Conservation (phyloP, 2,888 invertebrate genomes). For the Panorpa germanica region DNA sequence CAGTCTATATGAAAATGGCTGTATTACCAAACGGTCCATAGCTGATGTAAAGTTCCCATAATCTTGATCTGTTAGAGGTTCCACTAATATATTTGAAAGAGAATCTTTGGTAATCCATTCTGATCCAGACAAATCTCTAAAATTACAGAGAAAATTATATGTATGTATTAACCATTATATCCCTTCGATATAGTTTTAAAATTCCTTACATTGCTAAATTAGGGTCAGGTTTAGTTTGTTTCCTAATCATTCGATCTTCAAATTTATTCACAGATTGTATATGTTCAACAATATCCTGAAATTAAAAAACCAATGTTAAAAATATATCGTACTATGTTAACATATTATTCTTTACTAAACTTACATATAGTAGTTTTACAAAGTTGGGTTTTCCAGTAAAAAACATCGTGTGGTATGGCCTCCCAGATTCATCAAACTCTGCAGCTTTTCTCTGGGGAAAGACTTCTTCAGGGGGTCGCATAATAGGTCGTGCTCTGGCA, state of each 20-base stretch:
- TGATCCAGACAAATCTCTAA: slow-evolving; percentile 32
- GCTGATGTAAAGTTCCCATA: slow-evolving; percentile 53
- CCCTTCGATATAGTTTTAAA: slow-evolving; percentile 11
- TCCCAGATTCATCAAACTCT: slow-evolving; percentile 76
- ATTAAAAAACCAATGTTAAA: slow-evolving; percentile 10
- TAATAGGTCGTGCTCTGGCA: slow-evolving; percentile 65
- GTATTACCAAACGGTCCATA: slow-evolving; percentile 47
- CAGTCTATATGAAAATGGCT: slow-evolving; percentile 49
- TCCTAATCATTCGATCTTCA: slow-evolving; percentile 49
- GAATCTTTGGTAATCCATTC: slow-evolving; percentile 47
- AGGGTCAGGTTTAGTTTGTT: slow-evolving; percentile 38
- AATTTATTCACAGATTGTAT: slow-evolving; percentile 43
- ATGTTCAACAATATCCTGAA: slow-evolving; percentile 46
- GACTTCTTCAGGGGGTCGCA: slow-evolving; percentile 80
- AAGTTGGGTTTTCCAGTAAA: slow-evolving; percentile 81
- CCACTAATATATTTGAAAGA: slow-evolving; percentile 43
- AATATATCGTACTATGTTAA: slow-evolving; percentile 1
- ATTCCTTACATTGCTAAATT: slow-evolving; percentile 37
- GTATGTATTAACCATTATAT: slow-evolving; percentile 2
- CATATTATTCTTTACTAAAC: slow-evolving; percentile 15
- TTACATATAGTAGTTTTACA: slow-evolving; percentile 64
- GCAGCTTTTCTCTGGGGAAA: slow-evolving; percentile 71
- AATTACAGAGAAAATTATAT: slow-evolving; percentile 13
- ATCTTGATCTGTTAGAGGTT: slow-evolving; percentile 43
- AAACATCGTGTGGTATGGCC: slow-evolving; percentile 81